Percentiles rank a stretch among this genome's conserved stretches.
phyloP scores from a whole-genome alignment of 2,797 vertebrate genomes.

The Coccyzus lansbergi region DNA sequence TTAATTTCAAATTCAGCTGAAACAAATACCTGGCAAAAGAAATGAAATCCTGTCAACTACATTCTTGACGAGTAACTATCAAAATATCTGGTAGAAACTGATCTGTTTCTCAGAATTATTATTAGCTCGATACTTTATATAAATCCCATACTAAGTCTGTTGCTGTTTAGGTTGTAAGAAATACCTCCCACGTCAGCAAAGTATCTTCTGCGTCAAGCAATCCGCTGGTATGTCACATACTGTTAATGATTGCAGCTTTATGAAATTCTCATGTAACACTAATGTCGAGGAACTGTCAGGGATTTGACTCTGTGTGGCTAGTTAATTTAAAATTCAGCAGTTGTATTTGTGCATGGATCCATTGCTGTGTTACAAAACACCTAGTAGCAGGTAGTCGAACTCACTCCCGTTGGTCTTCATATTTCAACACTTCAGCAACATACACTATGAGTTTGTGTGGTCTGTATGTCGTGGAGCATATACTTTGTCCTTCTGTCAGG shows the following conservation, averaged over 20 bases:
- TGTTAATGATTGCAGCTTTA: neutral
- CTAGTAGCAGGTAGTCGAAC: neutral
- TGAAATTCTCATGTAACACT: neutral
- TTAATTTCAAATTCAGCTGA: neutral
- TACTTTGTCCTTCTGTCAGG: neutral
- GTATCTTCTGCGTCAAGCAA: slow-evolving; percentile 79
- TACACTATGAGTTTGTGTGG: fast-evolving
- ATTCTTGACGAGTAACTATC: neutral
- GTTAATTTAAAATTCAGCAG: neutral
- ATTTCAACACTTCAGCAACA: neutral
- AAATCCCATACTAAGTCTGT: slow-evolving; percentile 19
- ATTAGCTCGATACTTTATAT: neutral
- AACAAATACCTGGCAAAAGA: neutral
- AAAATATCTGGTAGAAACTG: neutral
- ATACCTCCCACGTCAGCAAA: slow-evolving; percentile 84
- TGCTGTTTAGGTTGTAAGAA: slow-evolving; percentile 85
- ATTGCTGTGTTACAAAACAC: neutral
- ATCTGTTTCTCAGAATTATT: neutral
- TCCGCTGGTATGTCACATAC: slow-evolving; percentile 80
- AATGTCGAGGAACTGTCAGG: neutral
- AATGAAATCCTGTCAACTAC: neutral
- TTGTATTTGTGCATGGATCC: neutral
- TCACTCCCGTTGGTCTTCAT: neutral
- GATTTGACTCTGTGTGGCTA: neutral
- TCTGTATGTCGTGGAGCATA: neutral